A percentile compares a stretch with the other conserved stretches of the same genome.
These are phyloP conservation scores for Xylota segnis DNA, from an alignment of 2,888 invertebrate species.

Conservation along the genomic window DNA sequence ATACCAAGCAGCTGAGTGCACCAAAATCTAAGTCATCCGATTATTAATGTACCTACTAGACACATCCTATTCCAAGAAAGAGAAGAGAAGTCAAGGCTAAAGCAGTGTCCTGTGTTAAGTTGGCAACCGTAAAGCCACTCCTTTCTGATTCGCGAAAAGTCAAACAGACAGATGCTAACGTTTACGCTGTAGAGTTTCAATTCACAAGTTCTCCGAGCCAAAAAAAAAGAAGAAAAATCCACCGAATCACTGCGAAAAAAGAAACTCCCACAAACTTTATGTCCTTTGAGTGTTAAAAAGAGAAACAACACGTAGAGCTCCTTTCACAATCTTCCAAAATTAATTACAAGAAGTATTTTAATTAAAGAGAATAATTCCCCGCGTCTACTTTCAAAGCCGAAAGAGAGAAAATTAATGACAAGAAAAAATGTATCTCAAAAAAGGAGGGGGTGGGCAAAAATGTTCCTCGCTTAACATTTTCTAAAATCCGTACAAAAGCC, in stretches of 20 bases:
- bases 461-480: neutral
- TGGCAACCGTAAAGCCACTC: neutral
- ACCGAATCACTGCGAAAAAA: neutral
- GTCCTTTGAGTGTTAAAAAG: conserved; percentile 19
- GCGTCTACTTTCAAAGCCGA: neutral
- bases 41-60: no score
- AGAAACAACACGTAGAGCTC: neutral
- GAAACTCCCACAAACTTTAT: neutral
- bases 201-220: neutral
- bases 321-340: conserved; percentile 27
- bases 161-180: neutral
- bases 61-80: no score
- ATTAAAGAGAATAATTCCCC: conserved; percentile 43
- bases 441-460: neutral
- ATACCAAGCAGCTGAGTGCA: no score
- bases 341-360: conserved; percentile 59
- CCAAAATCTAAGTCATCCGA: no score
- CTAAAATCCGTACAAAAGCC: conserved; percentile 13
- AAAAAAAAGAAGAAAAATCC: neutral
- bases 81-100: no score
- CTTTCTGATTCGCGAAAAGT: neutral
- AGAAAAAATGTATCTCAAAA: conserved; percentile 1
- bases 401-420: conserved; percentile 18
- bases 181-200: neutral
- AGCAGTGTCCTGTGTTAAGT: no score